Evolutionary conservation across 1,140 invertebrate species (phyloP).

Genomic region (Drosophila equinoxialis): DNA sequence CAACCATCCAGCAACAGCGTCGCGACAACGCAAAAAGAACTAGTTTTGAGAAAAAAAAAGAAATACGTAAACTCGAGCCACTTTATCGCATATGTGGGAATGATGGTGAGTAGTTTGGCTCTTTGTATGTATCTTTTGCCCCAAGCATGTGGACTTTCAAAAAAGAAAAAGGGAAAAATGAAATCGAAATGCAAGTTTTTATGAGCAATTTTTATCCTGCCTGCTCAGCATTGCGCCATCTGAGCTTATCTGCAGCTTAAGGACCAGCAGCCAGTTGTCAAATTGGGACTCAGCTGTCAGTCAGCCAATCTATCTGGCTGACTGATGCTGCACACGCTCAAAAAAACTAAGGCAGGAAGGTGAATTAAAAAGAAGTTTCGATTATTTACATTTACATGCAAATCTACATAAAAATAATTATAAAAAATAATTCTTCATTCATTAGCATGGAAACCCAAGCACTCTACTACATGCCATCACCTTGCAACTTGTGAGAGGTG

Average conservation of each 20-base stretch:
- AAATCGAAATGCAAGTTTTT: constrained; percentile 4
- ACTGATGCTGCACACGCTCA: background rate
- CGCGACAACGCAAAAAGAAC: constrained; percentile 33
- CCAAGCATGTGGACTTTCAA: background rate
- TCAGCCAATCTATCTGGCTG: background rate
- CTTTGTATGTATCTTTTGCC: too few species aligned
- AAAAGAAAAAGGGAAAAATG: background rate
- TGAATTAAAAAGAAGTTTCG: background rate
- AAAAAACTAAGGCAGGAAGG: background rate
- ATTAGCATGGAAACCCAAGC: too few species aligned
- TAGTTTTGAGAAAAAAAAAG: constrained; percentile 15
- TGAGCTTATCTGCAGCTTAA: background rate
- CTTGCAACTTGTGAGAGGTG: too few species aligned
- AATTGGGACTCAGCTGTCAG: background rate
- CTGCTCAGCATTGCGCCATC: constrained; percentile 1
- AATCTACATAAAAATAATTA: background rate
- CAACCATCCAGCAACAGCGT: constrained; percentile 30
- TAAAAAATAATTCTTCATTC: too few species aligned
- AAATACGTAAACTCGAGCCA: constrained; percentile 24
- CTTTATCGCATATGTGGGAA: constrained; percentile 7
- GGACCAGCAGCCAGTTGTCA: constrained; percentile 1
- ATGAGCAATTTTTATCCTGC: constrained; percentile 8
- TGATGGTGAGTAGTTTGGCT: background rate
- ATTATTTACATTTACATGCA: too few species aligned
- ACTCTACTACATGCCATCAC: too few species aligned